These are phyloP conservation scores for Acanthosepion lycidas DNA, from an alignment of 2,888 invertebrate species.

Conservation along the genomic window DNA sequence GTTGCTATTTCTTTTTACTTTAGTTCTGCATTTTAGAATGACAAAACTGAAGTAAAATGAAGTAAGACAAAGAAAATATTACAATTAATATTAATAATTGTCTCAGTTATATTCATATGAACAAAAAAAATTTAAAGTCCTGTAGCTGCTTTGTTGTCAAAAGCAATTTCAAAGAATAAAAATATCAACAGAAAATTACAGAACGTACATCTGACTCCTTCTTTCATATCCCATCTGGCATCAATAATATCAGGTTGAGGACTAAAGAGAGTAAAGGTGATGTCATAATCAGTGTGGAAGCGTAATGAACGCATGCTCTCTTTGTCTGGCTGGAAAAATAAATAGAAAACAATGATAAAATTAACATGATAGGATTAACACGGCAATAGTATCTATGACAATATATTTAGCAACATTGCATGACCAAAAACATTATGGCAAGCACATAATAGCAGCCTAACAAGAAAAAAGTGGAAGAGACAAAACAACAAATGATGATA, in stretches of 20 bases:
- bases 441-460: too few species aligned
- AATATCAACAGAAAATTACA: neutral
- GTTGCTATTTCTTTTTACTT: too few species aligned
- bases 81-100: neutral
- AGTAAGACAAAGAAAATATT: too few species aligned
- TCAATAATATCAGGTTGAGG: constrained; percentile 84
- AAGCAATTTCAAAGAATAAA: neutral
- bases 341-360: neutral
- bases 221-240: constrained; percentile 82
- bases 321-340: constrained; percentile 70
- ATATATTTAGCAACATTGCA: neutral
- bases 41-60: too few species aligned
- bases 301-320: constrained; percentile 72
- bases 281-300: constrained; percentile 80
- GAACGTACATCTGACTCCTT: constrained; percentile 68
- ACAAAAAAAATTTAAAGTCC: neutral
- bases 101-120: neutral
- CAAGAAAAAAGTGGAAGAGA: too few species aligned
- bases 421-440: neutral
- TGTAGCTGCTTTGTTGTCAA: neutral
- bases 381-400: neutral
- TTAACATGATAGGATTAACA: constrained; percentile 18
- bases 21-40: too few species aligned
- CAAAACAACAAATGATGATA: too few species aligned
- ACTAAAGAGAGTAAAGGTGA: constrained; percentile 88